Evolutionary conservation across 1,140 invertebrate species (phyloP), one percentile per base, ranked within the genome.

Genomic region (Magallana angulata): DNA sequence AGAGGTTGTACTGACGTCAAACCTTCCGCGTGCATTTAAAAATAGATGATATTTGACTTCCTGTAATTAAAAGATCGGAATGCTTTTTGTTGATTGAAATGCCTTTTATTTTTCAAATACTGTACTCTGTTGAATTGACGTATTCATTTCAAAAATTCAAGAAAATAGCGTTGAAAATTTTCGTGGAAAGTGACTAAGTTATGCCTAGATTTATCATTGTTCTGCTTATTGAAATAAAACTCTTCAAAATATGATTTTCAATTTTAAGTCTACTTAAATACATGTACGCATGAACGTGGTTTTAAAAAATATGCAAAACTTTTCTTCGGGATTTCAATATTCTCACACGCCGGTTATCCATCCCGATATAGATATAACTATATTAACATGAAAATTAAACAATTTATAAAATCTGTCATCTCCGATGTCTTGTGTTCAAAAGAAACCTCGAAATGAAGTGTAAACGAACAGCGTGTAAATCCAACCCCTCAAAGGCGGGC

Each of bases 381-480:
- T 76, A 76, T 14, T 76, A 76, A 24, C 68, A 76, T 76, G 36
- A 30, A 76, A 76, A 76, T 76, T 30, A 76, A 76, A 76, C 68
- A 76, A 30, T 76, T 76, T 76, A 76, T 76, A 76, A 30, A 76
- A 76, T 76, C 68, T 76, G 68, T 76, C 68, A 76, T 76, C 68
- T 12, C 7, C 36, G 36, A 76, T 76, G 24, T 76, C 68, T 76
- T 30, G 68, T 76, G 68, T 76, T 76, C 68, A 76, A 76, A 76
- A 76, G 68, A 14, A 71, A 36, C 68, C 24, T 76, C 8, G 18
- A 76, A 76, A 76, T 76, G 68, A 76, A 76, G 68, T 76, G 68
- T 76, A 76, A 76, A 76, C 68, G 24, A 76, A 76, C 68, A 76
- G 68, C 68, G 18, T 76, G 68, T 76, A 76, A 76, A 76, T 76